Evolutionary conservation across 2,113 vertebrate genomes (phyloP), one percentile per base, ranked within the genome.

Genomic region (Melanotaenia duboulayi): DNA sequence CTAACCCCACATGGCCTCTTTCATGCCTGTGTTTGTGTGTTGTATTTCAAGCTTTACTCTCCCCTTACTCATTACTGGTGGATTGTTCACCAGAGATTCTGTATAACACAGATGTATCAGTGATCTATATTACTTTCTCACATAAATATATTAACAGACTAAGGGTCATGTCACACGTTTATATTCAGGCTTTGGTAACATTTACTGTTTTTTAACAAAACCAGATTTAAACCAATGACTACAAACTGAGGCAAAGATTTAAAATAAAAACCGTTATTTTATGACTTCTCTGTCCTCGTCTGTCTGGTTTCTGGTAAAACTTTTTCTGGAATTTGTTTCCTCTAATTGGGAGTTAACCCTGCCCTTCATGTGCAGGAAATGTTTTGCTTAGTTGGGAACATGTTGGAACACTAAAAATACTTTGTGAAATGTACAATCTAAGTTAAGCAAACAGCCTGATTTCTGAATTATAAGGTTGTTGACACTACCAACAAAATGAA

Each of bases 101-200:
- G 35, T 69, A 44, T 56, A 61, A 50, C 24, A 65, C 35, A 32
- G 22, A 59, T 55, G 25, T 61, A 25, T 8, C 42, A 62, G 55
- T 67, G 75, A 83, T 84, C 69, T 68, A 7, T 7, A 75, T 63
- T 48, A 20, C 74, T 83, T 77, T 82, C 69, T 81, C 71, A 65
- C 78, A 75, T 57, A 54, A 65, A 67, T 35, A 79, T 62, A 67
- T 82, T 64, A 74, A 59, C 57, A 71, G 70, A 67, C 46, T 48
- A 24, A 46, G 52, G 25, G 23, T 74, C 74, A 68, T 48, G 46
- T 44, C 54, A 39, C 55, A 61, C 22, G 17, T 44, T 83, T 54
- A 76, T 51, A 61, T 25, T 37, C 22, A 50, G 32, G 28, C 16
- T 22, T 71, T 56, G 69, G 55, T 25, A 77, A 49, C 65, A 39